Base-by-base conservation (phyloP, 1,140 invertebrate species). In the Bombyx mori region DNA sequence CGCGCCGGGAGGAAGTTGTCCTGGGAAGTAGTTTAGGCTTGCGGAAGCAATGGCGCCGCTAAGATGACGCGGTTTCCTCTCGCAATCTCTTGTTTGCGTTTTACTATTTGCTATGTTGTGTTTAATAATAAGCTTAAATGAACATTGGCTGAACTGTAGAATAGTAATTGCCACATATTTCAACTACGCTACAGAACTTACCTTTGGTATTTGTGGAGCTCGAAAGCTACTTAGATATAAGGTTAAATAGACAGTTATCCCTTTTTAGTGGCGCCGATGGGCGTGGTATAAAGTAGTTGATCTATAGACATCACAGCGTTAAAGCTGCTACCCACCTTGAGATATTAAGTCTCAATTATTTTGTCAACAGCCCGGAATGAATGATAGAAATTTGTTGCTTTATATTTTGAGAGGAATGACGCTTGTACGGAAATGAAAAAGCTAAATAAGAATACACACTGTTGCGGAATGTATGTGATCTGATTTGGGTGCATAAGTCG, bases 21-120 rank as follows among this genome's bases (percentile, higher is more conserved):
- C 51, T 45, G 45, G 63, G 63, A 65, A 62, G 57, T 61, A 62
- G 63, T 65, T 62, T 46, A 58, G 60, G 48, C 57, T 47, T 54
- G 58, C 63, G 60, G 63, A 65, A 50, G 60, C 42, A 57, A 60
- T 45, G 45, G 48, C 51, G 54, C 44, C 44, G 52, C 57, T 59
- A 62, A 62, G 54, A 62, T 62, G 57, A 52, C 57, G 47, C 5
- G 46, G 54, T 50, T 56, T 60, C 63, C 51, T 9, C 26, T 52
- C 42, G 26, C 51, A 52, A 52, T 52, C 51, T n/a, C 26, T 52
- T 42, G 51, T 52, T 52, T 52, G 26, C n/a, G n/a, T 35, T 35
- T 35, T 5, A 35, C 49, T 8, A 9, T 52, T 12, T n/a, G 26
- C 8, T 26, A 3, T 26, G 42, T 42, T 8, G 35, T 52, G 51